Conservation (phyloP, 2,797 vertebrate species). For the Tokudaia tokunoshimensis region DNA sequence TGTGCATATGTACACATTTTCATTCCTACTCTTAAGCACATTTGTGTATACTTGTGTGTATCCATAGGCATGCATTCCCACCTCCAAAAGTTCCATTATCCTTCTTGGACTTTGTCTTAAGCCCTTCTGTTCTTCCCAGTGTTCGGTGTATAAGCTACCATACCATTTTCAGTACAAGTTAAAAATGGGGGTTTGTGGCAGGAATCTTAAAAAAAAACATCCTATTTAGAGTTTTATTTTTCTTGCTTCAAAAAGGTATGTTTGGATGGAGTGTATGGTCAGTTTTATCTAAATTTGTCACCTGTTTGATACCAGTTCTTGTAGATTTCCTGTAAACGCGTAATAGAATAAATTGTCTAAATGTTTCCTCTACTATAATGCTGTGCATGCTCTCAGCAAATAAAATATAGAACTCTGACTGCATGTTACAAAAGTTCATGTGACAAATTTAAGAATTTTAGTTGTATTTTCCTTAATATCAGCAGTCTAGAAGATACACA, state of each 20-base stretch:
- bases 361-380: neutral
- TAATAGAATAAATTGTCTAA: neutral
- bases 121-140: neutral
- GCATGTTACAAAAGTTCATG: neutral
- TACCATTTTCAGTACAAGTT: neutral
- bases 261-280: neutral
- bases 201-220: neutral
- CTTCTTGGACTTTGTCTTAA: neutral
- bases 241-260: neutral
- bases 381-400: neutral
- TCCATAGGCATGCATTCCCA: no score
- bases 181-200: neutral
- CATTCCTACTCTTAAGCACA: neutral
- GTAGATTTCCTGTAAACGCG: neutral
- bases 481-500: neutral
- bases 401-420: neutral
- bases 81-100: neutral
- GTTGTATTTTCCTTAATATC: neutral
- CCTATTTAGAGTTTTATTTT: constrained; percentile 14
- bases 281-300: neutral
- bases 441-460: neutral
- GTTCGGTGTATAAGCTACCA: neutral
- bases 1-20: neutral
- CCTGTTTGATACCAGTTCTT: neutral
- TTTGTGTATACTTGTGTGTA: no score